Evolutionary conservation across 2,113 vertebrate genomes (phyloP).

Genomic region (Coturnix japonica): DNA sequence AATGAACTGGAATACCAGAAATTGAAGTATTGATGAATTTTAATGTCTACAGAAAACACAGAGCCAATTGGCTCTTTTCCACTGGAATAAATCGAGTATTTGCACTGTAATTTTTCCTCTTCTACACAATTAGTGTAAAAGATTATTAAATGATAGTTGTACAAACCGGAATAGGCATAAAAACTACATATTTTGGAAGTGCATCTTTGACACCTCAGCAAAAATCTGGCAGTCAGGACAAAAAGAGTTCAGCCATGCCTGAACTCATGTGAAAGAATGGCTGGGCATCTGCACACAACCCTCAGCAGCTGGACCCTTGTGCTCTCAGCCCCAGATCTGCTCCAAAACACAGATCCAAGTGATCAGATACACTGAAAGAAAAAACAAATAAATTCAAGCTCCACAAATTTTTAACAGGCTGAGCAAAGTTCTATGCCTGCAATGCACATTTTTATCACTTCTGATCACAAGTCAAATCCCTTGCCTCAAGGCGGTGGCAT

Average conservation of each 20-base stretch:
- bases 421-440: neutral
- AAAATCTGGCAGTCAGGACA: neutral
- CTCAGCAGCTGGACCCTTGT: neutral
- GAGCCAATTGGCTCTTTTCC: neutral
- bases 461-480: neutral
- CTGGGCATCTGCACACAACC: neutral
- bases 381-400: neutral
- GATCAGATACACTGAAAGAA: neutral
- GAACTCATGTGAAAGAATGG: neutral
- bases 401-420: neutral
- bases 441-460: neutral
- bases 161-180: neutral
- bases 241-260: neutral
- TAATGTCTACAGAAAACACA: constrained; percentile 36
- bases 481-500: neutral
- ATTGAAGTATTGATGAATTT: neutral
- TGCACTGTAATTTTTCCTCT: neutral
- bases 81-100: neutral
- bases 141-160: constrained; percentile 29
- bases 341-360: neutral
- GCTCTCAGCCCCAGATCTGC: neutral
- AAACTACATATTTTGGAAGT: neutral
- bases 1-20: neutral
- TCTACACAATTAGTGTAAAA: neutral
- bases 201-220: neutral